These are phyloP conservation scores for Carabus problematicus DNA, from an alignment of 2,888 invertebrate species.

Conservation along the genomic window DNA sequence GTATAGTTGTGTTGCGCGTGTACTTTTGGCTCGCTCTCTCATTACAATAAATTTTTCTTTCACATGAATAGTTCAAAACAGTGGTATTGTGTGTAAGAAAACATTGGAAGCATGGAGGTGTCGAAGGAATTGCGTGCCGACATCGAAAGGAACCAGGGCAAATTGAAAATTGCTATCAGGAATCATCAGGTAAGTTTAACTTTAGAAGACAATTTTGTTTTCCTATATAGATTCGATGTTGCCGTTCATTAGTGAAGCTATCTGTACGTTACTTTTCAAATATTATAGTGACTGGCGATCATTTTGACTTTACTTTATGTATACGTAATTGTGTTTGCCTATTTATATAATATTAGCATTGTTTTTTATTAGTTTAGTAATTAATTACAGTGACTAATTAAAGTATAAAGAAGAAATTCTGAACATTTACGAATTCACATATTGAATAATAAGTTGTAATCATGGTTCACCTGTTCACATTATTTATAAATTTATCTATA, in stretches of 20 bases:
- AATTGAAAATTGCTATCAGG: constrained; percentile 57
- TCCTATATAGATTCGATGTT: constrained; percentile 11
- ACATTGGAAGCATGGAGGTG: constrained; percentile 53
- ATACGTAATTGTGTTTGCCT: too few relatives aligned
- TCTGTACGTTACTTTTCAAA: not conserved
- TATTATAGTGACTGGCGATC: not conserved
- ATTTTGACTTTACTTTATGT: too few relatives aligned
- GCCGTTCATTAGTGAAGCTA: not conserved
- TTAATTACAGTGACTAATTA: too few relatives aligned
- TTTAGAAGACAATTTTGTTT: constrained; percentile 18
- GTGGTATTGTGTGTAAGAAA: constrained; percentile 7
- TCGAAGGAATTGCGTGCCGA: constrained; percentile 55
- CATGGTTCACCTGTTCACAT: constrained; percentile 14
- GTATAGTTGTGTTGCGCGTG: constrained; percentile 42
- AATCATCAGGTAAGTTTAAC: constrained; percentile 59
- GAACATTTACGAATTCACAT: constrained; percentile 20
- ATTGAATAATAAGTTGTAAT: constrained; percentile 22
- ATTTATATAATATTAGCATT: too few relatives aligned
- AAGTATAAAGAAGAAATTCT: constrained; percentile 18
- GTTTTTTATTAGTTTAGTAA: too few relatives aligned
- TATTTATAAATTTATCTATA: constrained; percentile 3
- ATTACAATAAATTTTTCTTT: constrained; percentile 30
- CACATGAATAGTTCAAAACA: constrained; percentile 28
- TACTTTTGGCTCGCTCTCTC: constrained; percentile 29
- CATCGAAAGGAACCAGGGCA: constrained; percentile 56